A percentile compares a stretch with the other conserved stretches of the same genome.
phyloP scores from a whole-genome alignment of 2,797 vertebrate species.

The Helarctos malayanus region DNA sequence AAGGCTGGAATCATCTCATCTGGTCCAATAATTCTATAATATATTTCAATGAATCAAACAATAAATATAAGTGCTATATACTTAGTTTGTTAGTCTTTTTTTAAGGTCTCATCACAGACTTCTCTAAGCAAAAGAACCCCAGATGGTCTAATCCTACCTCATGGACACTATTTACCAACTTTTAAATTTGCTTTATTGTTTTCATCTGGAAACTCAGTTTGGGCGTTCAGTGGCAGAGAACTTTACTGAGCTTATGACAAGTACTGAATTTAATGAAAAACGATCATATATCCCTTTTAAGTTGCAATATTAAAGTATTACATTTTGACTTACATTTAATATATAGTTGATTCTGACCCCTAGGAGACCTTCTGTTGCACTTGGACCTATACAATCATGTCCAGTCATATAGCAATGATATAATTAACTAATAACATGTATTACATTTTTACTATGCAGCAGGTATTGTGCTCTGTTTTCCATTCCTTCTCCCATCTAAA shows the following conservation, averaged over 20 bases:
- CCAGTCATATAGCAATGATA: background rate
- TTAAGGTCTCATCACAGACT: background rate
- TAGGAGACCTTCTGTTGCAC: background rate
- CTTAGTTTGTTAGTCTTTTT: slow-evolving; percentile 41
- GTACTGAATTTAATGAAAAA: slow-evolving; percentile 58
- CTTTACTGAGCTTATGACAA: background rate
- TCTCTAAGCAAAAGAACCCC: slow-evolving; percentile 49
- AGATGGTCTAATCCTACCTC: background rate
- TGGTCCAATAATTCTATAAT: background rate
- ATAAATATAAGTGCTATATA: background rate
- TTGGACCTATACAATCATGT: background rate
- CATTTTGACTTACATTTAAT: background rate
- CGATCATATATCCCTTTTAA: background rate
- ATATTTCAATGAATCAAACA: slow-evolving; percentile 55
- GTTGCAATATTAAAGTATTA: slow-evolving; percentile 50
- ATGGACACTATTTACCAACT: slow-evolving; percentile 6
- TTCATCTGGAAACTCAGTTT: slow-evolving; percentile 55
- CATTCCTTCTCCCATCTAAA: background rate
- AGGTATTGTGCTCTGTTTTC: slow-evolving; percentile 18
- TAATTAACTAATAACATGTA: background rate
- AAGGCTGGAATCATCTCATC: background rate
- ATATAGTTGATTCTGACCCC: slow-evolving; percentile 23
- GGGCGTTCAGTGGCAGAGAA: slow-evolving; percentile 25
- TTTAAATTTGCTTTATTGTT: slow-evolving; percentile 44
- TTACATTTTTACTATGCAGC: slow-evolving; percentile 18